Percentiles rank a stretch among this genome's conserved stretches.
Conservation (phyloP, 2,113 vertebrate genomes). For the Gulo gulo region DNA sequence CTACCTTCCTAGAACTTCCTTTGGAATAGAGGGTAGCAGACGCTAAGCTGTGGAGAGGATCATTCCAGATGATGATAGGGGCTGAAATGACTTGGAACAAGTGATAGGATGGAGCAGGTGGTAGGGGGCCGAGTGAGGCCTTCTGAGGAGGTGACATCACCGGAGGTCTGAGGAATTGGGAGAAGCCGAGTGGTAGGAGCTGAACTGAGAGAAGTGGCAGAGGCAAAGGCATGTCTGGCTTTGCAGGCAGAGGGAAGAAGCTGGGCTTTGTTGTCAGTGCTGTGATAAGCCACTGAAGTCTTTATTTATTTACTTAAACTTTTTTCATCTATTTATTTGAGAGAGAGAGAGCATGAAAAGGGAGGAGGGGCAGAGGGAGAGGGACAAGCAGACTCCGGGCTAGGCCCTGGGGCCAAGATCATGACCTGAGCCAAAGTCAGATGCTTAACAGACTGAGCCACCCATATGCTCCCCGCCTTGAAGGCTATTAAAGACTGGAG, state of each 20-base stretch:
- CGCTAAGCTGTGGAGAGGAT: not conserved
- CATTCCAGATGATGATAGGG: not conserved
- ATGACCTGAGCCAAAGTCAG: not conserved
- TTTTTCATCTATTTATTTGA: not conserved
- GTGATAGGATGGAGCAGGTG: not conserved
- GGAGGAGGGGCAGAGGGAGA: not conserved
- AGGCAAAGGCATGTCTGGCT: not conserved
- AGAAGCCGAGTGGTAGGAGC: not conserved
- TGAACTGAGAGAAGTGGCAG: not conserved
- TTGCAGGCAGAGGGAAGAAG: not conserved
- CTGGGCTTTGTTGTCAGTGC: not conserved
- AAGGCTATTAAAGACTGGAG: not conserved
- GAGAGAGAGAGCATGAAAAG: not conserved
- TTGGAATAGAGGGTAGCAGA: not conserved
- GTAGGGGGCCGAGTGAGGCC: not conserved
- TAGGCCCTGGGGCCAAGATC: not conserved
- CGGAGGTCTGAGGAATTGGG: not conserved
- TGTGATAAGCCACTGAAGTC: not conserved
- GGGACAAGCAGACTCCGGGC: not conserved
- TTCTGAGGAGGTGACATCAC: accelerated
- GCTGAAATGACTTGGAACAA: not conserved
- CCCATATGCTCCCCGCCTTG: not conserved
- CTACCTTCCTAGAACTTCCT: not conserved
- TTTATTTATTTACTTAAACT: not conserved
- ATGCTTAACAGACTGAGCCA: not conserved